These are phyloP conservation scores for Tineola bisselliella DNA, from an alignment of 2,888 invertebrate species.

Conservation along the genomic window DNA sequence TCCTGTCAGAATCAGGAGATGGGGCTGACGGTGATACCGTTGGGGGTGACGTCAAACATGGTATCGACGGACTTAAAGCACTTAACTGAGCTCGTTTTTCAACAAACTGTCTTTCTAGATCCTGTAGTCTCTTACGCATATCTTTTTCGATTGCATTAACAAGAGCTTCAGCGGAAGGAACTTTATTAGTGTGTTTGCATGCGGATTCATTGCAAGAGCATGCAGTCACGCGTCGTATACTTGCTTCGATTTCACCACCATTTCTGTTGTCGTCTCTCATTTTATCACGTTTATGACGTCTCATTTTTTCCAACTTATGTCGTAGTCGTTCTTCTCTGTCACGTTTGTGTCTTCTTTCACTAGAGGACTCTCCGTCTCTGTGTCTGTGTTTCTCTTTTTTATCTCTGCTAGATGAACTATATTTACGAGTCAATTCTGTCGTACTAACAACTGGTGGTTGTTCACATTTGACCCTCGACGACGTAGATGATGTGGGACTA, in stretches of 20 bases:
- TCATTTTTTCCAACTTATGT: constrained; percentile 56
- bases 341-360: constrained; percentile 46
- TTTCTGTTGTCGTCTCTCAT: constrained; percentile 40
- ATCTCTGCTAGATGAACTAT: constrained; percentile 28
- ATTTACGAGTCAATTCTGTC: constrained; percentile 26
- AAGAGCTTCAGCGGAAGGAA: constrained; percentile 64
- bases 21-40: constrained; percentile 55
- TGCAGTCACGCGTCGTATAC: constrained; percentile 47
- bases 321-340: constrained; percentile 50
- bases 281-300: constrained; percentile 49
- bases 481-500: constrained; percentile 29
- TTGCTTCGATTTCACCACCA: constrained; percentile 51
- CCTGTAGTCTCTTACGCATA: constrained; percentile 83
- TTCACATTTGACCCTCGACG: constrained; percentile 42
- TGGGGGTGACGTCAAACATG: constrained; percentile 42
- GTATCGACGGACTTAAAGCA: constrained; percentile 71
- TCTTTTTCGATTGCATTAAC: constrained; percentile 82
- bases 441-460: constrained; percentile 36
- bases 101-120: constrained; percentile 81
- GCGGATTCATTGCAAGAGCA: constrained; percentile 39
- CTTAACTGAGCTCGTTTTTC: constrained; percentile 87
- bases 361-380: constrained; percentile 48
- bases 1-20: constrained; percentile 57
- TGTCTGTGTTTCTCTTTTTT: constrained; percentile 51
- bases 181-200: constrained; percentile 35